These are phyloP conservation scores for Clamator glandarius DNA, from an alignment of 2,797 vertebrate genomes.

Conservation along the genomic window DNA sequence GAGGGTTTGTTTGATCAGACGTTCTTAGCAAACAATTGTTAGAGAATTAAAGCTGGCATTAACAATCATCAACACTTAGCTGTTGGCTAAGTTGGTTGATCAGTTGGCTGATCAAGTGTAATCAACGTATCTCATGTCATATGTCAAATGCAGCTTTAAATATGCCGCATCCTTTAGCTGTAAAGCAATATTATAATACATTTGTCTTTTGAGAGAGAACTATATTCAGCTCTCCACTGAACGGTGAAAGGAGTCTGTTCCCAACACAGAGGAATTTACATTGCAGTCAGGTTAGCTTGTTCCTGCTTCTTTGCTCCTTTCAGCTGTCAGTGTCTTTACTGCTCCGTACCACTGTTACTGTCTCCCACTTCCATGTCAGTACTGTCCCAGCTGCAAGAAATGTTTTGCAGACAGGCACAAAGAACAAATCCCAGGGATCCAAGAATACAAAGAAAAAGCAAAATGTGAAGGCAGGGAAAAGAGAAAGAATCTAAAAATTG, in stretches of 20 bases:
- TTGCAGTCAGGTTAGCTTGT: conserved; percentile 28
- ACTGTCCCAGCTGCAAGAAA: background rate
- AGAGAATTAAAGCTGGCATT: background rate
- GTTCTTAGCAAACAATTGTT: background rate
- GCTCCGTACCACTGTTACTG: background rate
- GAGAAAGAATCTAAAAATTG: background rate
- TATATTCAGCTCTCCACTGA: background rate
- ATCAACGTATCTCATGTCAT: background rate
- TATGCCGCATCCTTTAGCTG: background rate
- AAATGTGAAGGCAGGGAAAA: background rate
- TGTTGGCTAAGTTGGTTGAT: background rate
- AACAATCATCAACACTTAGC: background rate
- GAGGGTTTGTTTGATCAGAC: conserved; percentile 17
- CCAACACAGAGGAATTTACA: background rate
- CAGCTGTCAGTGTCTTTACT: background rate
- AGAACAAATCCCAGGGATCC: background rate
- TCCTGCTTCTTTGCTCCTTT: background rate
- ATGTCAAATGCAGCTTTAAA: background rate
- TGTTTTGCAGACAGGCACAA: conserved; percentile 22
- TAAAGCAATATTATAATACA: background rate
- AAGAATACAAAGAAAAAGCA: background rate
- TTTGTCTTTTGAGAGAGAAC: background rate
- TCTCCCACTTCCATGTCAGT: background rate
- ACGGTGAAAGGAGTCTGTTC: background rate
- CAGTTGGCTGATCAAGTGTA: background rate